These are phyloP conservation scores for Tauraco erythrolophus DNA, from an alignment of 2,113 vertebrate species.

Conservation along the genomic window DNA sequence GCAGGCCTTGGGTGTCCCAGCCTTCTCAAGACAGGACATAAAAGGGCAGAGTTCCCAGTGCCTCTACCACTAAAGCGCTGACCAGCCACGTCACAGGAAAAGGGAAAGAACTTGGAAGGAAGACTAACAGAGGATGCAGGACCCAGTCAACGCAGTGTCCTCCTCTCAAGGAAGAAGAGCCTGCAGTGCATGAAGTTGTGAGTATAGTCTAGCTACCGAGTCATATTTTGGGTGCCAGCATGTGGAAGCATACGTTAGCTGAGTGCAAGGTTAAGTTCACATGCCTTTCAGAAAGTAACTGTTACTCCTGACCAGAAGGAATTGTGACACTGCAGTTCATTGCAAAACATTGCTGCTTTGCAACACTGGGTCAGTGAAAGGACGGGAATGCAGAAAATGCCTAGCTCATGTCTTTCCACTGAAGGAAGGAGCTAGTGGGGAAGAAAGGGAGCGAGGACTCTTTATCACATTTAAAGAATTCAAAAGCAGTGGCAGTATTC, in stretches of 20 bases:
- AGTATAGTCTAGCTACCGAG: background rate
- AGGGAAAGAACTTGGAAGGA: background rate
- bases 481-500: background rate
- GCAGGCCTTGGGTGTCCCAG: background rate
- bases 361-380: background rate
- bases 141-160: background rate
- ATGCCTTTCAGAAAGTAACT: background rate
- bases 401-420: background rate
- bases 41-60: background rate
- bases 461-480: background rate
- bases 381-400: background rate
- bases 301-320: background rate
- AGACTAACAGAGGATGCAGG: background rate
- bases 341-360: background rate
- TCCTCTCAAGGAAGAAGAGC: background rate
- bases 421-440: background rate
- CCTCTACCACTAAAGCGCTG: background rate
- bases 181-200: background rate
- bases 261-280: background rate
- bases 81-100: rapidly evolving
- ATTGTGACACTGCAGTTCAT: background rate
- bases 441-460: background rate
- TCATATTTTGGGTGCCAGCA: background rate
- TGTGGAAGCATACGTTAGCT: rapidly evolving
- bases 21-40: background rate